Percentiles rank a stretch among this genome's conserved stretches.
Conservation (phyloP, 2,888 invertebrate species). For the Epiblema foenella region DNA sequence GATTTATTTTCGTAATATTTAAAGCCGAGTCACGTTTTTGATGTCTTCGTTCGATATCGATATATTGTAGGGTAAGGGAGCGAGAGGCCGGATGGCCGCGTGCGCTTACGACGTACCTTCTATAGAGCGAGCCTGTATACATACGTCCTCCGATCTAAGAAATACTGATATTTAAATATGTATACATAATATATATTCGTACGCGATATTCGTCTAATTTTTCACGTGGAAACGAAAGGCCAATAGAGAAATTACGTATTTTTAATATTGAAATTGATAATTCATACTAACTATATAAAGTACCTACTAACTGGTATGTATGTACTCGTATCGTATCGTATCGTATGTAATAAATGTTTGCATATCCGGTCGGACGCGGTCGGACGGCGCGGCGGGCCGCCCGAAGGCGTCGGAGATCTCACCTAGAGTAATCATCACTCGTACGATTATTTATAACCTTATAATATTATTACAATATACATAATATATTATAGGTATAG, state of each 20-base stretch:
- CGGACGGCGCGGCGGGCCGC: conserved; percentile 78
- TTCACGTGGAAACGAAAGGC: conserved; percentile 81
- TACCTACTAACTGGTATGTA: conserved; percentile 55
- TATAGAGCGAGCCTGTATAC: conserved; percentile 83
- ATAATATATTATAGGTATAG: conserved; percentile 81
- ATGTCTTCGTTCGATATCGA: conserved; percentile 84
- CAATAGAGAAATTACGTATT: conserved; percentile 85
- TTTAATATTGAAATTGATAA: conserved; percentile 84
- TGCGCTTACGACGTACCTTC: conserved; percentile 84
- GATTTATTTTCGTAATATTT: conserved; percentile 85
- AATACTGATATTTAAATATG: conserved; percentile 82
- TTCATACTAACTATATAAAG: conserved; percentile 73
- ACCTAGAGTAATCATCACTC: conserved; percentile 82
- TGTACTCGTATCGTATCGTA: conserved; percentile 75
- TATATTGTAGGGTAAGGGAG: conserved; percentile 81
- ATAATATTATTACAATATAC: conserved; percentile 76
- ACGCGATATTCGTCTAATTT: conserved; percentile 82
- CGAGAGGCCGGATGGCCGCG: conserved; percentile 79
- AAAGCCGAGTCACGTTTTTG: conserved; percentile 83
- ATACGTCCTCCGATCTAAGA: conserved; percentile 84
- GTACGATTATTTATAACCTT: conserved; percentile 78
- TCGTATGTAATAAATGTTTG: conserved; percentile 75
- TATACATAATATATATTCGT: conserved; percentile 82
- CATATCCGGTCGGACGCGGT: conserved; percentile 82
- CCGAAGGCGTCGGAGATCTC: conserved; percentile 82